phyloP scores from a whole-genome alignment of 2,113 vertebrate genomes.

The Probosciger aterrimus region DNA sequence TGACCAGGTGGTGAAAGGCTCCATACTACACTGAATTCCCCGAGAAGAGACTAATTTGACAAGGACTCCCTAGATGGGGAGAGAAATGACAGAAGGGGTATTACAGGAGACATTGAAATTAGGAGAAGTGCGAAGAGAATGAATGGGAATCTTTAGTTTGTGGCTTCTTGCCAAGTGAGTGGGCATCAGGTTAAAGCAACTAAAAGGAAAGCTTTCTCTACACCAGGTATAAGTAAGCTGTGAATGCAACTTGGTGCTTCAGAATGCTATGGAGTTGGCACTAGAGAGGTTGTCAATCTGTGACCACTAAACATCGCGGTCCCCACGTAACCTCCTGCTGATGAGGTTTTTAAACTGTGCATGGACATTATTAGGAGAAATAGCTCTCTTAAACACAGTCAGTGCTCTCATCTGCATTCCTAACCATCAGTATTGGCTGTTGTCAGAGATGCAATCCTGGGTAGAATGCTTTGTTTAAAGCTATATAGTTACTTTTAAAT shows the following conservation, averaged over 20 bases:
- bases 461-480: neutral
- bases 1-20: neutral
- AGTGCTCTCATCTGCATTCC: neutral
- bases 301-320: accelerated
- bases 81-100: neutral
- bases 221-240: neutral
- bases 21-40: neutral
- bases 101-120: neutral
- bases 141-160: neutral
- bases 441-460: neutral
- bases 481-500: neutral
- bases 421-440: neutral
- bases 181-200: neutral
- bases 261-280: neutral
- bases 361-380: neutral
- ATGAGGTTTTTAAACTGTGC: neutral
- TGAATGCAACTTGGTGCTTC: neutral
- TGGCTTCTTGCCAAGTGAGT: neutral
- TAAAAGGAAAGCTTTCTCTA: neutral
- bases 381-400: neutral
- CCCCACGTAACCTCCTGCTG: neutral
- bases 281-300: neutral
- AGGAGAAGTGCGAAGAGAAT: neutral
- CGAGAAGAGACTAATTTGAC: neutral
- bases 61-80: neutral